Base-by-base conservation (phyloP, 2,113 vertebrate genomes). In the Corapipo altera region DNA sequence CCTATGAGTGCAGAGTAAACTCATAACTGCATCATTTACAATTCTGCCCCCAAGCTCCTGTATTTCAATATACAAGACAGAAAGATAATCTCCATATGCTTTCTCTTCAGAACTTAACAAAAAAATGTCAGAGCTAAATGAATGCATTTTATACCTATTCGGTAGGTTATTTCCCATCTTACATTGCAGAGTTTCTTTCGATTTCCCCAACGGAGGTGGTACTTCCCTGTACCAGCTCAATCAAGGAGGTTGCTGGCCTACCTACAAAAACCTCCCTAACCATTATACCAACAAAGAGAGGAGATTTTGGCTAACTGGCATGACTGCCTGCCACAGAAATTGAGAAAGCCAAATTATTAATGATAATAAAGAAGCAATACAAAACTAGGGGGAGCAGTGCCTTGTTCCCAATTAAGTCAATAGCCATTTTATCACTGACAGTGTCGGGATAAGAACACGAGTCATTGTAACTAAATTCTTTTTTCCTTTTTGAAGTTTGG, bases 11-110 rank as follows among this genome's bases (percentile, higher is more conserved):
- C 73, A 89, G 72, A 92, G 85, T 89, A 88, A 94, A 91, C 72
- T 86, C 87, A 41, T 85, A 95, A 95, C 65, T 2, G 5, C 59
- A 75, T 72, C 79, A 57, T 80, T 94, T 89, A 91, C 59, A 87
- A 20, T 57, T 84, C 87, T 95, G 91, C 72, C 92, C 65, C 66
- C 8, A 0, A 94, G 92, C 77, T 74, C 54, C 78, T 48, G 16
- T 61, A 89, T 91, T 95, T 86, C 91, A 90, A 58, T 72, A 92
- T 41, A 94, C 58, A 79, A 92, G 75, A 23, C 69, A 86, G 71
- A 88, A 93, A 85, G 67, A 82, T 61, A 54, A 95, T 93, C 64
- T 93, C 85, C 84, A 70, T 58, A 73, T 35, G 58, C n/a, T 92
- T 78, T 84, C 57, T 72, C 75, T 84, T 92, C 75, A 86, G 37